These are phyloP conservation scores for Campoletis raptor DNA, from an alignment of 2,888 invertebrate species.

Conservation along the genomic window DNA sequence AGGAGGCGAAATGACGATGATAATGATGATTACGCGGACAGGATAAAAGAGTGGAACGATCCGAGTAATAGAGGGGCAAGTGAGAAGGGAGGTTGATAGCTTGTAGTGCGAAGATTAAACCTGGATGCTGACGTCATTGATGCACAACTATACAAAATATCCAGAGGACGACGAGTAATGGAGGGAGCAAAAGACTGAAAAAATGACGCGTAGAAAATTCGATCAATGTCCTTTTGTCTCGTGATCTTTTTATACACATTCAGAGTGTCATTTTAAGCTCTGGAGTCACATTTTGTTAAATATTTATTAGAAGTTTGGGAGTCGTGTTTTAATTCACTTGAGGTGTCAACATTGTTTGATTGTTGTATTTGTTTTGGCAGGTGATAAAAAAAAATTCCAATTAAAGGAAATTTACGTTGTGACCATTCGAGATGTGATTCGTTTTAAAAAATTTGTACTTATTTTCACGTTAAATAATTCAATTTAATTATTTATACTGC, in stretches of 20 bases:
- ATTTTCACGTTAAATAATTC: background rate
- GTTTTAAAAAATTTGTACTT: too few relatives aligned
- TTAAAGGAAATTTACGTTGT: too few relatives aligned
- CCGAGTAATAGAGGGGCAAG: slow-evolving; percentile 53
- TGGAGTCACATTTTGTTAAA: slow-evolving; percentile 5
- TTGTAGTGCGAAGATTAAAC: background rate
- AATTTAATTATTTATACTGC: background rate
- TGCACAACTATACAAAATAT: background rate
- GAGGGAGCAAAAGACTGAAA: slow-evolving; percentile 66
- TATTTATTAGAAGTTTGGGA: background rate
- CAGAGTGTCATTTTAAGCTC: background rate
- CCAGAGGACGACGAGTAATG: slow-evolving; percentile 68
- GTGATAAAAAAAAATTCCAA: background rate
- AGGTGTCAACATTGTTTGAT: slow-evolving; percentile 3
- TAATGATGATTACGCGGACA: slow-evolving; percentile 72
- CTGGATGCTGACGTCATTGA: slow-evolving; percentile 1
- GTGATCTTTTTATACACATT: slow-evolving; percentile 35
- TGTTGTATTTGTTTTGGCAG: slow-evolving; percentile 16
- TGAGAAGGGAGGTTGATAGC: slow-evolving; percentile 21
- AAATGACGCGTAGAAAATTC: slow-evolving; percentile 77
- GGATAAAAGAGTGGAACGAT: slow-evolving; percentile 43
- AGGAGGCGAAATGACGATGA: slow-evolving; percentile 55
- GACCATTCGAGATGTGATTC: too few relatives aligned
- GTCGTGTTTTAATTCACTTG: background rate
- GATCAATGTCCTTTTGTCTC: slow-evolving; percentile 72